phyloP scores from a whole-genome alignment of 2,888 invertebrate genomes.

The Galeopsomyia nigrocyanea region DNA sequence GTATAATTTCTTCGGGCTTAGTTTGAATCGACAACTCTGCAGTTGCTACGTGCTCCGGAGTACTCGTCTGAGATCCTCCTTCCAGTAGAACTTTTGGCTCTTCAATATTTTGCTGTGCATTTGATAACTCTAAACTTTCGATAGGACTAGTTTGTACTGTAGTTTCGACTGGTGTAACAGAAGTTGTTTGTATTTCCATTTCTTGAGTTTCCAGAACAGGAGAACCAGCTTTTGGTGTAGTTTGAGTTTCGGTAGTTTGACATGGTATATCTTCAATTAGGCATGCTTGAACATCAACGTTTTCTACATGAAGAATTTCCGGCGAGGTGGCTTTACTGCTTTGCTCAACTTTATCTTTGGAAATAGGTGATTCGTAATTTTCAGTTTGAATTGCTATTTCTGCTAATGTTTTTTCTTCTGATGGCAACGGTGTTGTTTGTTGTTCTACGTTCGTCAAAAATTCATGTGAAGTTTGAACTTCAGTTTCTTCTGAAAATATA shows the following conservation, averaged over 20 bases:
- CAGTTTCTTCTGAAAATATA: constrained; percentile 64
- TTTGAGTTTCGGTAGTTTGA: constrained; percentile 59
- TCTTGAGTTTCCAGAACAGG: constrained; percentile 53
- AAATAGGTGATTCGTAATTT: constrained; percentile 61
- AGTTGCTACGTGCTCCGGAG: constrained; percentile 24
- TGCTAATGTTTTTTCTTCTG: constrained; percentile 59
- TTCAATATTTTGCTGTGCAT: not conserved
- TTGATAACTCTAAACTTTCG: constrained; percentile 16
- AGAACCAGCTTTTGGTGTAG: constrained; percentile 55
- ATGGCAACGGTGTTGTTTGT: constrained; percentile 62
- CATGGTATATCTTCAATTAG: constrained; percentile 58
- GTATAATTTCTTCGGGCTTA: constrained; percentile 61
- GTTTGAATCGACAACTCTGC: constrained; percentile 51
- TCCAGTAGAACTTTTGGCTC: constrained; percentile 18
- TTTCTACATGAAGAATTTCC: constrained; percentile 65
- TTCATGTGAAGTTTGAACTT: constrained; percentile 70
- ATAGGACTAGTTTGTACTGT: constrained; percentile 59
- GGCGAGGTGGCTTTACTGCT: constrained; percentile 56
- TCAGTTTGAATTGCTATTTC: constrained; percentile 69
- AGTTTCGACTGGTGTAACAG: constrained; percentile 33
- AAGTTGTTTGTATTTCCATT: constrained; percentile 57
- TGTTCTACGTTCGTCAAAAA: constrained; percentile 57
- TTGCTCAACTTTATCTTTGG: constrained; percentile 62
- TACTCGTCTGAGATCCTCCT: constrained; percentile 28
- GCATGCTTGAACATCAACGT: constrained; percentile 71